Base-by-base conservation (phyloP, 37 sponge, comb jelly and placozoan genomes). In the Tethya wilhelma region DNA sequence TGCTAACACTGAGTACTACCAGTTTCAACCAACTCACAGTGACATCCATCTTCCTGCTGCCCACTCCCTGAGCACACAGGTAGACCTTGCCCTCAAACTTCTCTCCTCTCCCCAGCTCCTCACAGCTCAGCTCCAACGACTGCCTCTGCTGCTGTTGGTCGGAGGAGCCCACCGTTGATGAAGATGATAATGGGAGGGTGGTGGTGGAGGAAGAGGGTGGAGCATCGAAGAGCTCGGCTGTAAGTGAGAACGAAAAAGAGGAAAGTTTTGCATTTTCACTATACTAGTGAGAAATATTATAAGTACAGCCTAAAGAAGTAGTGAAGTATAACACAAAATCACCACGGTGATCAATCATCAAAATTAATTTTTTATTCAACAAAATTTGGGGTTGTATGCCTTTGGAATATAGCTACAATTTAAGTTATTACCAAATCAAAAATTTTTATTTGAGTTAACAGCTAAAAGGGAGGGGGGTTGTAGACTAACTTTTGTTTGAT, bases 221-320 rank as follows among this genome's bases (percentile, higher is more conserved):
- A 49, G 44, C 37, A 2, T 38, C 59, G n/a, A 44, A 77, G 14
- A 85, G 70, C 69, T 77, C 77, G 25, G 57, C 78, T 77, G 34
- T n/a, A 78, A 2, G 23, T 23, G 5, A 44, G 2, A 29, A 42
- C 22, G 44, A 20, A 49, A 40, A n/a, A 1, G 1, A 37, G 41
- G 59, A 26, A 28, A 31, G 56, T 36, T 67, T 31, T 67, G 22
- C 3, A 31, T 9, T 28, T n/a, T 28, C n/a, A n/a, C n/a, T n/a
- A n/a, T n/a, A n/a, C n/a, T n/a, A n/a, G n/a, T n/a, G n/a, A n/a
- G n/a, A n/a, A n/a, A n/a, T n/a, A n/a, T n/a, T n/a, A n/a, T n/a
- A n/a, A n/a, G n/a, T n/a, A n/a, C n/a, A n/a, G n/a, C n/a, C n/a
- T n/a, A n/a, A n/a, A n/a, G n/a, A n/a, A n/a, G n/a, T n/a, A n/a